phyloP scores from a whole-genome alignment of 1,140 invertebrate species.

The Meloidogyne hapla region DNA sequence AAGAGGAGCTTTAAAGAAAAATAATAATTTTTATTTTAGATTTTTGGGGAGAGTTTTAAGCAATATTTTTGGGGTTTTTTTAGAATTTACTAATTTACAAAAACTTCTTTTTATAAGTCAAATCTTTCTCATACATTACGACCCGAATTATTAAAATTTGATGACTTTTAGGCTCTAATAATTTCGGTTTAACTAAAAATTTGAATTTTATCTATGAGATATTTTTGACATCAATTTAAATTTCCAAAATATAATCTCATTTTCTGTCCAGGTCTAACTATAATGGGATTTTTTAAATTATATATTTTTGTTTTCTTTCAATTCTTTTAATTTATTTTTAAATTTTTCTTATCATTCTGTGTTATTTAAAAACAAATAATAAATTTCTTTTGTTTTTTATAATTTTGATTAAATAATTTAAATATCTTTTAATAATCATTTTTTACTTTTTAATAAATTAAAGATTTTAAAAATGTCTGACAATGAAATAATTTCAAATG shows the following conservation, averaged over 20 bases:
- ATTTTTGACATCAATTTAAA: neutral
- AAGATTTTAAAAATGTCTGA: neutral
- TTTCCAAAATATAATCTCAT: neutral
- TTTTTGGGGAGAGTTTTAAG: neutral
- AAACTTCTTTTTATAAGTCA: too few species aligned
- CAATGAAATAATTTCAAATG: neutral
- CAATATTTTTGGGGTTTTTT: too few species aligned
- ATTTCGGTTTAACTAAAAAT: too few species aligned
- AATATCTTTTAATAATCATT: neutral
- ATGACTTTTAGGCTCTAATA: too few species aligned
- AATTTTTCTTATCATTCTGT: neutral
- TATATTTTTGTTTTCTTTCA: neutral
- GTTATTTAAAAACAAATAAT: too few species aligned
- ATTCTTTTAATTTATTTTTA: neutral
- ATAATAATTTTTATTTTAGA: neutral
- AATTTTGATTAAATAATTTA: neutral
- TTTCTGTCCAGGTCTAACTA: neutral
- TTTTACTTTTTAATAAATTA: neutral
- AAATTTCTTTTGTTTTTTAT: neutral
- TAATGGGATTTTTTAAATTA: too few species aligned
- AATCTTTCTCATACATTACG: too few species aligned
- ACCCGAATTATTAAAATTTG: too few species aligned
- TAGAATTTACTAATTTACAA: too few species aligned
- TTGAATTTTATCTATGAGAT: too few species aligned
- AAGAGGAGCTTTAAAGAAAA: constrained; percentile 14